Conservation (phyloP, 2,888 invertebrate species). For the Parasteatoda lunata region DNA sequence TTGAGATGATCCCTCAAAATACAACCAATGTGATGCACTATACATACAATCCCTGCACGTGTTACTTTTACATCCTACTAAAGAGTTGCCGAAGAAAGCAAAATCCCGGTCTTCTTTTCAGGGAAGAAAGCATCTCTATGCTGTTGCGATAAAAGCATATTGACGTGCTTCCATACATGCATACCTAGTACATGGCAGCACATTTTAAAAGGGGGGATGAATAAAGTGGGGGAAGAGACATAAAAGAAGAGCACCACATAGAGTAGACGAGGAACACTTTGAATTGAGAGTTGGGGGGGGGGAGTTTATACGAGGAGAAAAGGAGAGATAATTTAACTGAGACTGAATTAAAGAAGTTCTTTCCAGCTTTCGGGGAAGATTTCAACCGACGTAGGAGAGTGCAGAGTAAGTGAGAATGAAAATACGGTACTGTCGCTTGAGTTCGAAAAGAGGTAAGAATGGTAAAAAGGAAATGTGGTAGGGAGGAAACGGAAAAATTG, state of each 20-base stretch:
- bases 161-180: slow-evolving; percentile 60
- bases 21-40: not conserved
- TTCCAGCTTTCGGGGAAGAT: no score
- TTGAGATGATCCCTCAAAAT: not conserved
- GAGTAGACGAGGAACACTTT: not conserved
- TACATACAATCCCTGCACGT: slow-evolving; percentile 4
- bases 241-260: not conserved
- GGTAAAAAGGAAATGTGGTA: not conserved
- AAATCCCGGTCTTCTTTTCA: slow-evolving; percentile 50
- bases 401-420: slow-evolving; percentile 14
- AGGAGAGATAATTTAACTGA: slow-evolving; percentile 62
- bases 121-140: slow-evolving; percentile 10
- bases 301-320: slow-evolving; percentile 26
- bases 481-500: slow-evolving; percentile 20
- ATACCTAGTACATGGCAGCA: slow-evolving; percentile 13
- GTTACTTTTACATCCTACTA: slow-evolving; percentile 38
- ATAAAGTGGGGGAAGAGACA: not conserved
- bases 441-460: slow-evolving; percentile 1
- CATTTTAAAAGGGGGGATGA: slow-evolving; percentile 19
- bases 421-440: not conserved
- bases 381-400: slow-evolving; percentile 9
- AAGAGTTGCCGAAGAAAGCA: slow-evolving; percentile 40
- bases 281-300: not conserved
- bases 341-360: slow-evolving; percentile 54
- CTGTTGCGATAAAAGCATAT: slow-evolving; percentile 65